Evolutionary conservation across 2,888 invertebrate genomes (phyloP).

Genomic region (Meliscaeva auricollis): DNA sequence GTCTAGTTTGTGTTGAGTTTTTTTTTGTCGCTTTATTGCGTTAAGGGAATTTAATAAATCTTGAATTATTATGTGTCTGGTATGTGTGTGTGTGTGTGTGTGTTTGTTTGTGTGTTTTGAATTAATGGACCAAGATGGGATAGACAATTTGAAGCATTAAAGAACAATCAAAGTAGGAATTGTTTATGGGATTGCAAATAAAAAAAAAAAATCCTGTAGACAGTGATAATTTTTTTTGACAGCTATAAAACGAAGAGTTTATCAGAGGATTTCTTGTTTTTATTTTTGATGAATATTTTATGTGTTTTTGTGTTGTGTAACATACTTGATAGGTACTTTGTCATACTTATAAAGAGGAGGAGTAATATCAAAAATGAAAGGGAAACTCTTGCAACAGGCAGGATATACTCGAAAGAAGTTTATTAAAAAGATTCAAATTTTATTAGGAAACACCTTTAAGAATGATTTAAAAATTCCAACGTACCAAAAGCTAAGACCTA

Average conservation of each 20-base stretch:
- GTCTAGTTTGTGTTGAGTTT: constrained; percentile 37
- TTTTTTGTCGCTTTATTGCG: neutral
- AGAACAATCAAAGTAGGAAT: constrained; percentile 25
- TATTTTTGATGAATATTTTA: neutral
- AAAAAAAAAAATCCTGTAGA: neutral
- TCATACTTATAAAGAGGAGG: neutral
- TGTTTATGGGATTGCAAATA: neutral
- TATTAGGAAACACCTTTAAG: too few species aligned
- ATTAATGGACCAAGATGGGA: constrained; percentile 52
- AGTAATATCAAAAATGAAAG: neutral
- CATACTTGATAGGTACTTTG: neutral
- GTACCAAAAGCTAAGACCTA: too few species aligned
- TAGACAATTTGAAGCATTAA: constrained; percentile 52
- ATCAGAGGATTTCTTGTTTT: neutral
- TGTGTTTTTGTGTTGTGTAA: neutral
- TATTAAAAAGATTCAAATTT: too few species aligned
- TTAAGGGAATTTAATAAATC: constrained; percentile 46
- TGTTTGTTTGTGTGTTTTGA: constrained; percentile 1
- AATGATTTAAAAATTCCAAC: too few species aligned
- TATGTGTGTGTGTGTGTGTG: neutral
- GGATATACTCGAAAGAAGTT: too few species aligned
- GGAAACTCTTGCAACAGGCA: neutral
- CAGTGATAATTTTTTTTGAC: constrained; percentile 20
- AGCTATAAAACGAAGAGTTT: neutral
- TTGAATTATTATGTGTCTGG: constrained; percentile 49